A percentile compares a stretch with the other conserved stretches of the same genome.
phyloP scores from a whole-genome alignment of 1,140 invertebrate species.

The Euura saliciscinereae region DNA sequence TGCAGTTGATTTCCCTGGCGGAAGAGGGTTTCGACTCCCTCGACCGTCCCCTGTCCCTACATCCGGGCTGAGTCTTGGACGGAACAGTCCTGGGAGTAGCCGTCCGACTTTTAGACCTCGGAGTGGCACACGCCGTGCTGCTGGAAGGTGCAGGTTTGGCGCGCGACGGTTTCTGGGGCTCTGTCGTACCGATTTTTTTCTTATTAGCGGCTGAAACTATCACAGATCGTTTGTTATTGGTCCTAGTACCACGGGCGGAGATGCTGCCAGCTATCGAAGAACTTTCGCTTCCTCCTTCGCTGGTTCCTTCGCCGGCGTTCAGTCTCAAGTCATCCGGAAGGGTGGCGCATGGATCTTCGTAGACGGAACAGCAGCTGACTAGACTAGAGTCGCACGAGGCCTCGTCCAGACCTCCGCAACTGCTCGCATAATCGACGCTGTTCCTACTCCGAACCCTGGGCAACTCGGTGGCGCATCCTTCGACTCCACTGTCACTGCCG shows the following conservation, averaged over 20 bases:
- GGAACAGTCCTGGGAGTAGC: constrained; percentile 57
- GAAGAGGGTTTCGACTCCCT: constrained; percentile 27
- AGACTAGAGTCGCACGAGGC: constrained; percentile 76
- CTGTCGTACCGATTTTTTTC: constrained; percentile 40
- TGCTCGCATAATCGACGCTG: constrained; percentile 69
- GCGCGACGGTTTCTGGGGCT: constrained; percentile 30
- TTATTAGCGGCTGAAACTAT: constrained; percentile 37
- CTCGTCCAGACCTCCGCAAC: constrained; percentile 63
- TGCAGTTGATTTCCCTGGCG: constrained; percentile 3
- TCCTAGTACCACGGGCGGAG: constrained; percentile 37
- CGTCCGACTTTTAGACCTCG: constrained; percentile 57
- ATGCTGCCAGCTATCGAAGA: constrained; percentile 67
- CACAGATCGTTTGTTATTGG: constrained; percentile 28
- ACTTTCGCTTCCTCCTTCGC: constrained; percentile 70
- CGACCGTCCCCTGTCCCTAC: constrained; percentile 56
- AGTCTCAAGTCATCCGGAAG: constrained; percentile 58
- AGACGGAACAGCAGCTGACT: constrained; percentile 76
- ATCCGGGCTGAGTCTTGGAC: constrained; percentile 43
- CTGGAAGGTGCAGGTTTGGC: constrained; percentile 26
- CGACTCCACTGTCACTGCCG: constrained; percentile 80
- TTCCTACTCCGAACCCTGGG: constrained; percentile 59
- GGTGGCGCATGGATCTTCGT: constrained; percentile 65
- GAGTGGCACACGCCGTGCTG: constrained; percentile 17
- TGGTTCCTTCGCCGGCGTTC: constrained; percentile 46
- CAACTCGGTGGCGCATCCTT: constrained; percentile 64